These are phyloP conservation scores for Scomberomorus guttatus DNA, from an alignment of 2,797 vertebrate genomes.

Conservation along the genomic window DNA sequence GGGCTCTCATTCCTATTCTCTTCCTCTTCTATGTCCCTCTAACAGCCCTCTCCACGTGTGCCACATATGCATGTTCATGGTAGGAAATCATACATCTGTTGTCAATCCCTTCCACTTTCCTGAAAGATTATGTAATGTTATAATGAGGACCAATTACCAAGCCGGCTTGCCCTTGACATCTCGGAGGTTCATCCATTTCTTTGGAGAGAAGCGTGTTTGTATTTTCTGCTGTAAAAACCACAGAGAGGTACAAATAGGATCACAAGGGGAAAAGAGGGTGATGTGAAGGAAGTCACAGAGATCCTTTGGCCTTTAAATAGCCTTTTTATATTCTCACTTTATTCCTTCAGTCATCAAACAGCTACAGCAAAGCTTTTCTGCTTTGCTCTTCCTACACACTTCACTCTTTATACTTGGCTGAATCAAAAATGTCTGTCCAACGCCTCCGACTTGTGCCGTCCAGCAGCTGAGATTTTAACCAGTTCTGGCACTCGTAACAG, in stretches of 20 bases:
- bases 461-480: slow-evolving; percentile 14
- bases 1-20: slow-evolving; percentile 62
- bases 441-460: slow-evolving; percentile 5
- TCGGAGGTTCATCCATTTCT: neutral
- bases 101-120: slow-evolving; percentile 64
- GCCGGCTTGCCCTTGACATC: slow-evolving; percentile 17
- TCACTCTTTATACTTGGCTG: slow-evolving; percentile 29
- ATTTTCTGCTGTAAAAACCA: slow-evolving; percentile 11
- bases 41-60: slow-evolving; percentile 49
- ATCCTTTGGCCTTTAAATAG: slow-evolving; percentile 37
- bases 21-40: slow-evolving; percentile 16
- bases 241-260: neutral
- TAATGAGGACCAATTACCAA: slow-evolving; percentile 65
- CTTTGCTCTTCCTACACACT: slow-evolving; percentile 47
- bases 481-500: neutral
- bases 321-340: slow-evolving; percentile 24
- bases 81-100: slow-evolving; percentile 77
- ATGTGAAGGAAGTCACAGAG: slow-evolving; percentile 14
- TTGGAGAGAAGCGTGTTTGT: slow-evolving; percentile 15
- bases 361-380: slow-evolving; percentile 17
- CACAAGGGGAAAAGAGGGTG: neutral
- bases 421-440: slow-evolving; percentile 37
- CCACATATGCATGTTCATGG: slow-evolving; percentile 59
- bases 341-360: slow-evolving; percentile 20
- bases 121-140: slow-evolving; percentile 72